phyloP scores from a whole-genome alignment of 2,888 invertebrate species.

The Drosophila merina region DNA sequence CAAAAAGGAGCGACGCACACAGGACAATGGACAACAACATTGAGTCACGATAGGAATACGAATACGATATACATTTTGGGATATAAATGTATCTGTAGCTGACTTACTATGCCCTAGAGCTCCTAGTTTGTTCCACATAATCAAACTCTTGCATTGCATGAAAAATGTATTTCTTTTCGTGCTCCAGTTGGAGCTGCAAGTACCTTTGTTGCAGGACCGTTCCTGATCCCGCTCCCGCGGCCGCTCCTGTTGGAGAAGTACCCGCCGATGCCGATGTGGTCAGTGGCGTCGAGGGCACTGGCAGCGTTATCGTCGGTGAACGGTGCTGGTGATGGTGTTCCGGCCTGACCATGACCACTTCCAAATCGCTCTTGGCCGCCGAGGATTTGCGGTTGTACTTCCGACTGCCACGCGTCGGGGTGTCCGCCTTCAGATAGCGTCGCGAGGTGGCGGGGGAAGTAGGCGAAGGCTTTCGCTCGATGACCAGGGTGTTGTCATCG shows the following conservation, averaged over 20 bases:
- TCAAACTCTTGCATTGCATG: constrained; percentile 75
- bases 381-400: constrained; percentile 67
- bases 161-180: constrained; percentile 73
- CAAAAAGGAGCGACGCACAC: constrained; percentile 11
- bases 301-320: constrained; percentile 69
- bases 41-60: constrained; percentile 56
- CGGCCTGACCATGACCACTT: constrained; percentile 59
- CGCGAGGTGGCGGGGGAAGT: constrained; percentile 64
- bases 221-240: constrained; percentile 14
- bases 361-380: constrained; percentile 57
- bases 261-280: constrained; percentile 29
- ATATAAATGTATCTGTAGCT: constrained; percentile 37
- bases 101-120: constrained; percentile 75
- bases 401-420: constrained; percentile 63
- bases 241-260: constrained; percentile 36
- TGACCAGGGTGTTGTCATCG: constrained; percentile 68
- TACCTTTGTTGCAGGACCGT: constrained; percentile 74
- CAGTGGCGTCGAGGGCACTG: constrained; percentile 40
- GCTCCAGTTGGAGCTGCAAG: constrained; percentile 73
- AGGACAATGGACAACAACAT: constrained; percentile 52
- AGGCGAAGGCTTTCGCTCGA: constrained; percentile 67
- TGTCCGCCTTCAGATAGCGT: constrained; percentile 66
- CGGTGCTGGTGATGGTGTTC: constrained; percentile 69
- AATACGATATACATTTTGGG: constrained; percentile 50
- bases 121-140: constrained; percentile 69